Percentiles rank a stretch among this genome's conserved stretches.
Conservation (phyloP, 2,888 invertebrate species). For the Campoletis raptor region DNA sequence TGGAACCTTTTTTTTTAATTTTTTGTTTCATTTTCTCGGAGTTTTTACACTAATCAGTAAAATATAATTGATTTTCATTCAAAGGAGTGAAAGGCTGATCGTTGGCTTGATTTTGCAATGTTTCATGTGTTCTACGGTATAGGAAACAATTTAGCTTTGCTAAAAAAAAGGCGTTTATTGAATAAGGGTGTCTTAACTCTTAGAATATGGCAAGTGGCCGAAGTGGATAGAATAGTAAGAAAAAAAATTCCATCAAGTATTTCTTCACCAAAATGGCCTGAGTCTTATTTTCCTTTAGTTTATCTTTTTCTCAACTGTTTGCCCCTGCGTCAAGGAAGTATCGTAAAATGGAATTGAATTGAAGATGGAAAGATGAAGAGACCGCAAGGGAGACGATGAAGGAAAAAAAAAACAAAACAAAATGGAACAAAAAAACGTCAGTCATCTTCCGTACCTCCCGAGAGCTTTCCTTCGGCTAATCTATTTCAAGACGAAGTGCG, state of each 20-base stretch:
- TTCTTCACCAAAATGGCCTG: slow-evolving; percentile 55
- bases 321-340: slow-evolving; percentile 48
- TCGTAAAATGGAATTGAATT: slow-evolving; percentile 64
- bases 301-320: slow-evolving; percentile 10
- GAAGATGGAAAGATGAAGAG: slow-evolving; percentile 25
- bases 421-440: slow-evolving; percentile 38
- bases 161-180: slow-evolving; percentile 51
- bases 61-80: background rate
- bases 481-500: slow-evolving; percentile 50
- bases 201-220: slow-evolving; percentile 19
- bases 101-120: background rate
- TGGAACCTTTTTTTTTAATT: slow-evolving; percentile 14
- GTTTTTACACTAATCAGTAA: background rate
- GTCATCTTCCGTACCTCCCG: slow-evolving; percentile 37
- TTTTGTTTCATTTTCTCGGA: background rate
- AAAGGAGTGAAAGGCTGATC: background rate
- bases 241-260: slow-evolving; percentile 46
- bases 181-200: slow-evolving; percentile 26
- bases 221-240: background rate
- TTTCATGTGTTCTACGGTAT: slow-evolving; percentile 13
- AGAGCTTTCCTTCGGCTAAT: slow-evolving; percentile 50
- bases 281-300: background rate
- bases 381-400: slow-evolving; percentile 15
- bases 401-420: slow-evolving; percentile 19
- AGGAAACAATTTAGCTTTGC: slow-evolving; percentile 23